Evolutionary conservation across 1,140 invertebrate genomes (phyloP).

Genomic region (Formica exsecta): DNA sequence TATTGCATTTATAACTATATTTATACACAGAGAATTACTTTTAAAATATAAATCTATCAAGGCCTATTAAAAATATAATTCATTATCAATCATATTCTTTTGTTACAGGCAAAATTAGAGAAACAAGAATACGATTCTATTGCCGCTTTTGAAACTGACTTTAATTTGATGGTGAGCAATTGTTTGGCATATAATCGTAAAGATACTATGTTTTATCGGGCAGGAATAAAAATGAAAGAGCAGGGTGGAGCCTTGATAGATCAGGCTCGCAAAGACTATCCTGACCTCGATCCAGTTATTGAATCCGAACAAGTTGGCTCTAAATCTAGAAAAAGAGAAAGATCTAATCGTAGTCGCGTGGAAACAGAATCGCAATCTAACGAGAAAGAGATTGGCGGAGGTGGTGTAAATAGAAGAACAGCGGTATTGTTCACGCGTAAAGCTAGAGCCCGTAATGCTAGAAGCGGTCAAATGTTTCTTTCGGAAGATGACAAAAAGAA

Average conservation of each 20-base stretch:
- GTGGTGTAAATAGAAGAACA: slow-evolving; percentile 92
- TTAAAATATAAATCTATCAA: slow-evolving; percentile 8
- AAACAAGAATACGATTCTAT: slow-evolving; percentile 92
- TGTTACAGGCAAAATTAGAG: slow-evolving; percentile 90
- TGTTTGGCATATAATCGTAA: slow-evolving; percentile 98
- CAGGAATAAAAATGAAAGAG: slow-evolving; percentile 95
- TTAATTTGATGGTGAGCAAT: slow-evolving; percentile 97
- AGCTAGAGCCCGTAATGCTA: slow-evolving; percentile 87
- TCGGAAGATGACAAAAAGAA: slow-evolving; percentile 82
- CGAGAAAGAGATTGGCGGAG: slow-evolving; percentile 81
- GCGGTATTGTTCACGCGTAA: slow-evolving; percentile 94
- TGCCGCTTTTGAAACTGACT: slow-evolving; percentile 94
- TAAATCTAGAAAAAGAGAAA: slow-evolving; percentile 80
- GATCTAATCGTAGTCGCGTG: slow-evolving; percentile 79
- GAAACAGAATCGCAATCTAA: slow-evolving; percentile 78
- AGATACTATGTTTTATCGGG: slow-evolving; percentile 95
- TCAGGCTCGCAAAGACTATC: slow-evolving; percentile 89
- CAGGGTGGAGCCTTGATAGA: slow-evolving; percentile 93
- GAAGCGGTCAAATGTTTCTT: slow-evolving; percentile 78
- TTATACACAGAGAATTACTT: not conserved
- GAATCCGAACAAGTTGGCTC: slow-evolving; percentile 68
- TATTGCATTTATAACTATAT: not conserved
- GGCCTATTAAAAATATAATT: not conserved
- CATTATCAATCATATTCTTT: not conserved
- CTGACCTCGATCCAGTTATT: slow-evolving; percentile 88